Conservation (phyloP, 2,888 invertebrate genomes). For the Labia minor region DNA sequence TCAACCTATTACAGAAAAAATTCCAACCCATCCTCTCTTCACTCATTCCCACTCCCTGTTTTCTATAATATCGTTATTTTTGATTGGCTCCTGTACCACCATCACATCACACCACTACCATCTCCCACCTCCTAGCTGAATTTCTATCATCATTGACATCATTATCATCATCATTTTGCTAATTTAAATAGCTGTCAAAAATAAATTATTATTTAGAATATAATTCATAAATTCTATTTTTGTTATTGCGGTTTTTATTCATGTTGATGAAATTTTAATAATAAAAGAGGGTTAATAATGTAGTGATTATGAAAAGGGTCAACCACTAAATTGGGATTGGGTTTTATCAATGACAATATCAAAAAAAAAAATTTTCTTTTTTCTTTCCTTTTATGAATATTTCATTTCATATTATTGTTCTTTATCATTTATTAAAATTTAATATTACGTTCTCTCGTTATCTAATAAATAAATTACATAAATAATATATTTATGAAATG, state of each 20-base stretch:
- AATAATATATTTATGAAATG: no score
- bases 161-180: not conserved
- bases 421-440: no score
- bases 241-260: not conserved
- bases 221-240: not conserved
- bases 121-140: not conserved
- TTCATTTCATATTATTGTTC: no score
- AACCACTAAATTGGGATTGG: not conserved
- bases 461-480: no score
- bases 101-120: not conserved
- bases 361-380: no score
- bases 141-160: not conserved
- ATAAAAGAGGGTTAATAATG: conserved; percentile 1
- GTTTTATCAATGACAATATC: not conserved
- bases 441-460: no score
- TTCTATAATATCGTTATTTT: conserved; percentile 13
- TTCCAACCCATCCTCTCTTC: no score
- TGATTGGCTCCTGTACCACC: not conserved
- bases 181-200: conserved; percentile 13
- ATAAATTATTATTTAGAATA: not conserved
- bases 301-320: conserved; percentile 1
- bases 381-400: no score
- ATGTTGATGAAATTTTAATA: not conserved
- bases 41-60: no score
- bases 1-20: not conserved